Evolutionary conservation across 2,797 vertebrate genomes (phyloP).

Genomic region (Muscicapa comitata): DNA sequence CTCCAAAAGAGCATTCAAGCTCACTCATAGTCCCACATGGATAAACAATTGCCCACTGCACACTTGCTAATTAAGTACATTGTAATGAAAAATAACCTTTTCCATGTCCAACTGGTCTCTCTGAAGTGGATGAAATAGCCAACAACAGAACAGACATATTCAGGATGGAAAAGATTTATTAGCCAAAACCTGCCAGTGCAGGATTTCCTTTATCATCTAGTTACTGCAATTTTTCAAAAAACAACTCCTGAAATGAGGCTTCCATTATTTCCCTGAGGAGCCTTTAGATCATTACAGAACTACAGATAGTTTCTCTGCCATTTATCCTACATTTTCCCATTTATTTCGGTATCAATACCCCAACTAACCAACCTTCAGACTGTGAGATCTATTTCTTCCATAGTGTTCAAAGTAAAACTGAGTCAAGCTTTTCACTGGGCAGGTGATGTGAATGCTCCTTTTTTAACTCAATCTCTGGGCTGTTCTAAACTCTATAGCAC

Average conservation of each 20-base stretch:
- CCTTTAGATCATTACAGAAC: neutral
- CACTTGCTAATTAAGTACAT: neutral
- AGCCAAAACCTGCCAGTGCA: neutral
- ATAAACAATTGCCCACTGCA: neutral
- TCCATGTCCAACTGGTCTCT: neutral
- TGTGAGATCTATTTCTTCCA: neutral
- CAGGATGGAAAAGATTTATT: neutral
- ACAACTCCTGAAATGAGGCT: neutral
- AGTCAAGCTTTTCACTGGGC: neutral
- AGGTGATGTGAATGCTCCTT: conserved; percentile 38
- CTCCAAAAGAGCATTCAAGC: neutral
- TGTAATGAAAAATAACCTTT: neutral
- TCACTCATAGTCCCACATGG: neutral
- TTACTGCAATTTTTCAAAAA: neutral
- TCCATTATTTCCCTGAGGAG: neutral
- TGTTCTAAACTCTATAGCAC: neutral
- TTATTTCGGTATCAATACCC: neutral
- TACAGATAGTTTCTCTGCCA: neutral
- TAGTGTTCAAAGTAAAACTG: neutral
- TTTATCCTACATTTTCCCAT: neutral
- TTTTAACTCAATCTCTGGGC: neutral
- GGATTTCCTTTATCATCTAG: neutral
- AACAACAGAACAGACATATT: neutral
- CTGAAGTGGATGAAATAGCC: neutral
- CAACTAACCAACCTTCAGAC: neutral